Conservation (phyloP, 2,888 invertebrate species). For the Sarcophaga subvicina region DNA sequence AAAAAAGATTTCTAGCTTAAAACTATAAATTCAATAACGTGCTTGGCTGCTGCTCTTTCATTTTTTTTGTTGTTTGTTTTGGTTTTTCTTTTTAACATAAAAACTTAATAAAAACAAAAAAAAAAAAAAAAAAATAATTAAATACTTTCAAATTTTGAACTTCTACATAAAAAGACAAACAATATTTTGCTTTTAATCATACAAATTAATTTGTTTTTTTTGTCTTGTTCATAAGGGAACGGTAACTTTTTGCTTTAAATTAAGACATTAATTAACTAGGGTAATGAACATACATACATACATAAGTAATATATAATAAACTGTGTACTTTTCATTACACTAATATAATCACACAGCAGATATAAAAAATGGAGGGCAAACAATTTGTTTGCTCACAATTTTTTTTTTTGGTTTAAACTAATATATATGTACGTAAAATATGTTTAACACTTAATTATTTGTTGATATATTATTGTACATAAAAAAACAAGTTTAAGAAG, state of each 20-base stretch:
- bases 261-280: slow-evolving; percentile 63
- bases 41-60: slow-evolving; percentile 48
- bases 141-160: slow-evolving; percentile 47
- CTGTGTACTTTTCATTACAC: slow-evolving; percentile 47
- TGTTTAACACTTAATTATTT: slow-evolving; percentile 70
- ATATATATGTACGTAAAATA: slow-evolving; percentile 31
- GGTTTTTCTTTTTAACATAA: neutral
- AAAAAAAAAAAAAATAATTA: neutral
- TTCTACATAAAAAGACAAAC: slow-evolving; percentile 30
- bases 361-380: slow-evolving; percentile 31
- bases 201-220: slow-evolving; percentile 36
- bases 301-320: slow-evolving; percentile 51
- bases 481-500: slow-evolving; percentile 66
- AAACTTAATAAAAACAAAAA: slow-evolving; percentile 8
- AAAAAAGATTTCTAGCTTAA: slow-evolving; percentile 48
- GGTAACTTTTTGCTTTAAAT: slow-evolving; percentile 45
- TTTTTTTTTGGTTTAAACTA: slow-evolving; percentile 11
- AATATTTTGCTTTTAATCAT: neutral
- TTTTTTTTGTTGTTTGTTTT: slow-evolving; percentile 20
- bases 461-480: slow-evolving; percentile 46
- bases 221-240: neutral
- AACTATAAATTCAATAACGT: slow-evolving; percentile 48
- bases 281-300: slow-evolving; percentile 57
- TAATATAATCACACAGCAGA: slow-evolving; percentile 48
- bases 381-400: slow-evolving; percentile 35